These are phyloP conservation scores for Epizoanthus scotinus DNA, from an alignment of 92 coral and sea anemone species.

Conservation along the genomic window DNA sequence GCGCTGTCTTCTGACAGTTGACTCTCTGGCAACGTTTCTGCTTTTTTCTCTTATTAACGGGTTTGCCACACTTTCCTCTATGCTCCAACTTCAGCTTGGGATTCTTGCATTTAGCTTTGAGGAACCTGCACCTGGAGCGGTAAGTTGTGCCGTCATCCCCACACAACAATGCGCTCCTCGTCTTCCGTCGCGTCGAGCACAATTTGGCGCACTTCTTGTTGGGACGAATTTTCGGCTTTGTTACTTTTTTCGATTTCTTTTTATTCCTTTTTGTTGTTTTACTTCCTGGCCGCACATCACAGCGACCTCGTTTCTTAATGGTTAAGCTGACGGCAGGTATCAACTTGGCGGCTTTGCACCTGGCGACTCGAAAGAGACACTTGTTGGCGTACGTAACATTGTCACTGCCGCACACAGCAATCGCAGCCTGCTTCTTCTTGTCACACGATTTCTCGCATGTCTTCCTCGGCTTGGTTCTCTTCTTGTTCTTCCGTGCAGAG, in stretches of 20 bases:
- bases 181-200: too few species aligned
- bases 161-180: not conserved
- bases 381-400: not conserved
- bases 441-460: not conserved
- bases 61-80: conserved; percentile 1
- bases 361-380: conserved; percentile 3
- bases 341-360: not conserved
- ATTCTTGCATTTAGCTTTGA: conserved; percentile 2
- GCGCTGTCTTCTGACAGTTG: not conserved
- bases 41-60: not conserved
- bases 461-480: not conserved
- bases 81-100: not conserved
- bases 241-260: not conserved
- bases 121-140: not conserved
- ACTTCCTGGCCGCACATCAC: not conserved
- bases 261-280: not conserved
- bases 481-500: conserved; percentile 14
- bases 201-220: not conserved
- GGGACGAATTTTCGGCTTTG: not conserved
- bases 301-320: not conserved
- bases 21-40: not conserved
- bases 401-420: not conserved
- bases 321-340: not conserved
- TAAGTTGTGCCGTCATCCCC: conserved; percentile 1
- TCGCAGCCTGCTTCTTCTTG: not conserved